These are phyloP conservation scores for Pipa parva DNA, from an alignment of 2,113 vertebrate genomes.

Conservation along the genomic window DNA sequence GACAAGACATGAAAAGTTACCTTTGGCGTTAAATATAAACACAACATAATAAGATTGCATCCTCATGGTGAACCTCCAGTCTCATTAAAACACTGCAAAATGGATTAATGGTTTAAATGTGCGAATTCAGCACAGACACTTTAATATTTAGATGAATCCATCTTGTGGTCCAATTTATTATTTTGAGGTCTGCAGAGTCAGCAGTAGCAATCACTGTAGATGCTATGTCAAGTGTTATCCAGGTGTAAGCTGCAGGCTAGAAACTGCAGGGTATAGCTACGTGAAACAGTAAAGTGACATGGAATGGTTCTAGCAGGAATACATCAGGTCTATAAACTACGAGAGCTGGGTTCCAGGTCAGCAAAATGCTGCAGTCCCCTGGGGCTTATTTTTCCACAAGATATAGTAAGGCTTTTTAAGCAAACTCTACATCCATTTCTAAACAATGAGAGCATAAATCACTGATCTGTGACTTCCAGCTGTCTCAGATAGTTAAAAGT, in stretches of 20 bases:
- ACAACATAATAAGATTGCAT: constrained; percentile 6
- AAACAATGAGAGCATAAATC: not conserved
- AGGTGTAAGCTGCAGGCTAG: constrained; percentile 27
- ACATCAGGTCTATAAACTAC: constrained; percentile 20
- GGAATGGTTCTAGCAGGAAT: constrained; percentile 9
- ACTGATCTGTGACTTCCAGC: too few relatives aligned
- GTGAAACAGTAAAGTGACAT: constrained; percentile 10
- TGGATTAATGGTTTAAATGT: constrained; percentile 37
- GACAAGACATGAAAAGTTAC: not conserved
- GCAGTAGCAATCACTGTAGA: constrained; percentile 26
- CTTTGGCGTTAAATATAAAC: constrained; percentile 1
- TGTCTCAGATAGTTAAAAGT: too few relatives aligned
- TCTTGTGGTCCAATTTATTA: constrained; percentile 33
- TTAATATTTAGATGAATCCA: constrained; percentile 36
- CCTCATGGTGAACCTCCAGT: not conserved
- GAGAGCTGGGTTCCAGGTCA: constrained; percentile 7
- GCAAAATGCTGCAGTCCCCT: not conserved
- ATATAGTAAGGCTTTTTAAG: not conserved
- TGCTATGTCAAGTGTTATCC: constrained; percentile 33
- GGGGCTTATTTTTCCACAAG: not conserved
- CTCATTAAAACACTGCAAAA: constrained; percentile 35
- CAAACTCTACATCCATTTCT: constrained; percentile 4
- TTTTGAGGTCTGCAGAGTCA: constrained; percentile 30
- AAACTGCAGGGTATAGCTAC: constrained; percentile 30
- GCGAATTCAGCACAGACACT: constrained; percentile 29